A percentile compares a stretch with the other conserved stretches of the same genome.
These are phyloP conservation scores for Drosophila buzzatii DNA, from an alignment of 2,888 invertebrate genomes.

Conservation along the genomic window DNA sequence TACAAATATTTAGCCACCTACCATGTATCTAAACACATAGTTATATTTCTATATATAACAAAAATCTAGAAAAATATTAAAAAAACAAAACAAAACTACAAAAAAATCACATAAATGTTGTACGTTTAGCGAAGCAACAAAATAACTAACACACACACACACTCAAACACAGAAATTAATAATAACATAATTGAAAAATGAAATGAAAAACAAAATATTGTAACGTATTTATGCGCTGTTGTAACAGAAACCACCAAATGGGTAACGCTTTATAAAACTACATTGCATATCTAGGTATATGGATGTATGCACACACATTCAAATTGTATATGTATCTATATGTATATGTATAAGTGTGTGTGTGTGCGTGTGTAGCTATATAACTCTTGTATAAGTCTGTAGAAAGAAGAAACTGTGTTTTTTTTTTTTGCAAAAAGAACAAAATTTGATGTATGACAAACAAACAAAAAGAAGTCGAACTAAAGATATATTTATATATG, in stretches of 20 bases:
- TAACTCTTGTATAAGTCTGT: conserved; percentile 3
- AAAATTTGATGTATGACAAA: not conserved
- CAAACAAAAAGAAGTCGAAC: not conserved
- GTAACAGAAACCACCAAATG: conserved; percentile 85
- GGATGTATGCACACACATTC: conserved; percentile 6
- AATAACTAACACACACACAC: conserved; percentile 5
- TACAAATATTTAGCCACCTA: conserved; percentile 19
- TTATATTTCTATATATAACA: conserved; percentile 16
- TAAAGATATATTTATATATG: not conserved
- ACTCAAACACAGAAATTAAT: conserved; percentile 18
- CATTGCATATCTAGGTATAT: conserved; percentile 30
- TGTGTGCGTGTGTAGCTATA: conserved; percentile 6
- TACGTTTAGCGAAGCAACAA: conserved; percentile 17
- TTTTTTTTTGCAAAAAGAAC: not conserved
- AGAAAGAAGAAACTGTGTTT: not conserved
- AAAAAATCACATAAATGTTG: conserved; percentile 12
- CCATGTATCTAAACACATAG: conserved; percentile 10
- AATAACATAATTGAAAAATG: not conserved
- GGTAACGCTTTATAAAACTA: conserved; percentile 82
- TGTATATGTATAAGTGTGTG: conserved; percentile 1
- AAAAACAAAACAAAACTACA: not conserved
- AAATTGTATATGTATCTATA: conserved; percentile 4
- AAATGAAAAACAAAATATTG: not conserved
- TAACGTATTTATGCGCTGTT: conserved; percentile 66
- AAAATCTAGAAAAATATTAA: not conserved